These are phyloP conservation scores for Metopolophium dirhodum DNA, from an alignment of 1,140 invertebrate species.

Conservation along the genomic window DNA sequence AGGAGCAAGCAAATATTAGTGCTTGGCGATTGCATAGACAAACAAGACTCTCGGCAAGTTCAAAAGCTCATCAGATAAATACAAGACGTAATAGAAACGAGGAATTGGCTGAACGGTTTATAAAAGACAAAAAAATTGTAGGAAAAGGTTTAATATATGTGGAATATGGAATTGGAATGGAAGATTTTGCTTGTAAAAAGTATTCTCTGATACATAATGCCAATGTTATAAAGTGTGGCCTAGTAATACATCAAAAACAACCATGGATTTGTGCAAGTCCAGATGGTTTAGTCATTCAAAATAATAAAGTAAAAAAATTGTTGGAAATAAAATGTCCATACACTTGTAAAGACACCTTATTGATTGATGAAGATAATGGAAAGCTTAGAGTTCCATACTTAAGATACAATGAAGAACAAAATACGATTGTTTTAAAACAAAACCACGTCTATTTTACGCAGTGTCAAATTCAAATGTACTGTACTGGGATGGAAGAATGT, in stretches of 20 bases:
- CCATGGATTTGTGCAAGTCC: conserved; percentile 53
- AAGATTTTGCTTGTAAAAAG: conserved; percentile 47
- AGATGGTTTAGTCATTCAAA: conserved; percentile 39
- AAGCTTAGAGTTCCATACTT: conserved; percentile 39
- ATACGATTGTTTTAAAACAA: conserved; percentile 37
- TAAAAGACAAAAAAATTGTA: conserved; percentile 37
- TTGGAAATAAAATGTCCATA: conserved; percentile 52
- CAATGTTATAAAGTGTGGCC: conserved; percentile 46
- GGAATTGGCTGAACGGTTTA: conserved; percentile 24
- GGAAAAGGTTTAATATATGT: conserved; percentile 54
- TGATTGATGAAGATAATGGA: conserved; percentile 39
- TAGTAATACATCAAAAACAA: conserved; percentile 48
- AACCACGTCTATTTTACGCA: conserved; percentile 42
- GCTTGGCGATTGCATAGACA: conserved; percentile 25
- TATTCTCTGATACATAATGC: conserved; percentile 36
- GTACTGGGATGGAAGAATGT: conserved; percentile 46
- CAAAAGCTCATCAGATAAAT: conserved; percentile 47
- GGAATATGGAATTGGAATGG: conserved; percentile 44
- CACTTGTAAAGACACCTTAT: conserved; percentile 48
- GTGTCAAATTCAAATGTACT: conserved; percentile 50
- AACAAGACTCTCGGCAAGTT: conserved; percentile 47
- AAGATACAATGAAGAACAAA: conserved; percentile 17
- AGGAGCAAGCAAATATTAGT: conserved; percentile 37
- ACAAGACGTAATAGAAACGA: conserved; percentile 36
- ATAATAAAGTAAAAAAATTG: conserved; percentile 17